A percentile compares a stretch with the other conserved stretches of the same genome.
Evolutionary conservation across 2,888 invertebrate species (phyloP).

Genomic region (Anoncus sp.): DNA sequence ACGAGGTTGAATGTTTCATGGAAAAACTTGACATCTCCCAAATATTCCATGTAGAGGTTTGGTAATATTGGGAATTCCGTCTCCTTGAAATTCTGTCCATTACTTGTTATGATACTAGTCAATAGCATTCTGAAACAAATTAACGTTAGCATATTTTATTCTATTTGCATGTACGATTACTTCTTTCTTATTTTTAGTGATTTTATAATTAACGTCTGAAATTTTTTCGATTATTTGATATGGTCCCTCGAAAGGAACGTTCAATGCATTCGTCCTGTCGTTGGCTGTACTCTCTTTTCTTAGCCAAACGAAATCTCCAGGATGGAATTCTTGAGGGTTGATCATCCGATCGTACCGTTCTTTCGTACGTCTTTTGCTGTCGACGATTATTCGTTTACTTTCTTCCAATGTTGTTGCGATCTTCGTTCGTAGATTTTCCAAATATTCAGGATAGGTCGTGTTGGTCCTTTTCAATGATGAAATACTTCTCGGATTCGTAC

Average conservation of each 20-base stretch:
- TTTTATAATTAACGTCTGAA: conserved; percentile 40
- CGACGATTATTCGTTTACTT: neutral
- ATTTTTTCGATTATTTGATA: conserved; percentile 31
- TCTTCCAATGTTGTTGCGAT: neutral
- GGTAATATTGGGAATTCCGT: neutral
- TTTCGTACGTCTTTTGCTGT: conserved; percentile 38
- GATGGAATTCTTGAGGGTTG: neutral
- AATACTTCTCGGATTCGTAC: conserved; percentile 4
- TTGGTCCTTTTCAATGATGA: conserved; percentile 20
- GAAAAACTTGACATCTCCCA: neutral
- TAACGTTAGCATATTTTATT: conserved; percentile 47
- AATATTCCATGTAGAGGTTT: neutral
- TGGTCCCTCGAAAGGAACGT: conserved; percentile 37
- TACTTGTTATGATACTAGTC: neutral
- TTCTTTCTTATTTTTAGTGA: conserved; percentile 28
- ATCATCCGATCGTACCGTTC: conserved; percentile 31
- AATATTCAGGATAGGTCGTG: conserved; percentile 26
- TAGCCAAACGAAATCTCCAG: conserved; percentile 33
- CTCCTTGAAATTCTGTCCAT: neutral
- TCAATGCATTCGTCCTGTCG: conserved; percentile 17
- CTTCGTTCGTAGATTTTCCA: conserved; percentile 13
- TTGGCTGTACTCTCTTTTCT: conserved; percentile 30
- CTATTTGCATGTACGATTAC: conserved; percentile 43
- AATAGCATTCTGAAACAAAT: conserved; percentile 48
- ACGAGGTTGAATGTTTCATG: neutral